Conservation (phyloP, 2,888 invertebrate genomes). For the Tribolium freemani region DNA sequence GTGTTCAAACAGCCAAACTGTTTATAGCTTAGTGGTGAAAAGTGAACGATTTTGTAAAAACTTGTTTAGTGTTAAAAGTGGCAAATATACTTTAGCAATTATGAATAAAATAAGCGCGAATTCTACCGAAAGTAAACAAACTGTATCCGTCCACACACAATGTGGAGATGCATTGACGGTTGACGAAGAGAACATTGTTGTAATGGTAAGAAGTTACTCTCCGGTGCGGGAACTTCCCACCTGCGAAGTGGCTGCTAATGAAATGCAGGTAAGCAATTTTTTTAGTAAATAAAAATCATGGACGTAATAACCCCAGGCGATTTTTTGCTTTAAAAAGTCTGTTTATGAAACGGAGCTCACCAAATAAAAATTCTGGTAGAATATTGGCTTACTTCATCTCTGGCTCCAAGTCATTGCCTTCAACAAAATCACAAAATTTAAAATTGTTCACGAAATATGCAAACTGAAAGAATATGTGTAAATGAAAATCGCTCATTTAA, state of each 20-base stretch:
- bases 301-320: background rate
- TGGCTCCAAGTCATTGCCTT: too few species aligned
- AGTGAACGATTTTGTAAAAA: background rate
- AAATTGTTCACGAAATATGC: too few species aligned
- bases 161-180: constrained; percentile 54
- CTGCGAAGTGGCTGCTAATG: background rate
- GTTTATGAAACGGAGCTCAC: too few species aligned
- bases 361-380: too few species aligned
- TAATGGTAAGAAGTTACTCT: constrained; percentile 51
- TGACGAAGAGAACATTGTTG: constrained; percentile 57
- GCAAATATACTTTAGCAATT: background rate
- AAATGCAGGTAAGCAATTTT: background rate
- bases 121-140: background rate
- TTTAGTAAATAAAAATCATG: background rate
- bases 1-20: background rate
- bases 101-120: background rate
- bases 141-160: constrained; percentile 41
- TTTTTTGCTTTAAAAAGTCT: too few species aligned
- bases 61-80: background rate
- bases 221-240: constrained; percentile 22
- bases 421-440: too few species aligned
- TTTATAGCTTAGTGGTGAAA: background rate
- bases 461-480: too few species aligned
- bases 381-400: too few species aligned
- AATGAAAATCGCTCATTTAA: too few species aligned